Conservation (phyloP, 2,797 vertebrate genomes). For the Malacoraja senta region DNA sequence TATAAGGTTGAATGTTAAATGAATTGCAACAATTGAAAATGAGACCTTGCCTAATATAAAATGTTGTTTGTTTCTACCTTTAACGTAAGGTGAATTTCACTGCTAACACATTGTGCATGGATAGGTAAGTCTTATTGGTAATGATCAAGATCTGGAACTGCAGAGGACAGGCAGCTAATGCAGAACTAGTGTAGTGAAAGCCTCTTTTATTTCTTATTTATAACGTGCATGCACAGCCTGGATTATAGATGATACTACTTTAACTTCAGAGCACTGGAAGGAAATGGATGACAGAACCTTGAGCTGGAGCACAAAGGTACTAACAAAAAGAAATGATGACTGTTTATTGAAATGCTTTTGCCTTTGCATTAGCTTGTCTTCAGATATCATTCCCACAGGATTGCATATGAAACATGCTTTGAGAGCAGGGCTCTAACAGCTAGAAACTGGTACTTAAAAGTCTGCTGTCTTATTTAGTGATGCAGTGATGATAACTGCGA, state of each 20-base stretch:
- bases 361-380: constrained; percentile 61
- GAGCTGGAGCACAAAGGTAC: constrained; percentile 59
- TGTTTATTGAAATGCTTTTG: constrained; percentile 72
- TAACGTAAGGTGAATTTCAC: constrained; percentile 44
- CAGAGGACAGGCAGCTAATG: constrained; percentile 66
- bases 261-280: constrained; percentile 61
- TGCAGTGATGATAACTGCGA: constrained; percentile 58
- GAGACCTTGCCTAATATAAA: constrained; percentile 62
- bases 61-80: constrained; percentile 67
- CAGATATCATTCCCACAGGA: constrained; percentile 68
- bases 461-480: constrained; percentile 62
- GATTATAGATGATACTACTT: constrained; percentile 69
- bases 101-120: constrained; percentile 50
- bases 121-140: constrained; percentile 53
- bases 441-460: constrained; percentile 66
- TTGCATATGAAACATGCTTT: constrained; percentile 57
- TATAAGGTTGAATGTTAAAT: constrained; percentile 81
- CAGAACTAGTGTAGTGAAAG: constrained; percentile 74
- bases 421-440: constrained; percentile 62
- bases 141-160: constrained; percentile 53
- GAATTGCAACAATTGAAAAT: constrained; percentile 67
- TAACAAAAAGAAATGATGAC: constrained; percentile 65
- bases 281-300: constrained; percentile 64
- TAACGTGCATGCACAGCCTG: constrained; percentile 66
- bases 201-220: constrained; percentile 86